phyloP scores from a whole-genome alignment of 2,113 vertebrate species.

The Phyllostomus discolor region DNA sequence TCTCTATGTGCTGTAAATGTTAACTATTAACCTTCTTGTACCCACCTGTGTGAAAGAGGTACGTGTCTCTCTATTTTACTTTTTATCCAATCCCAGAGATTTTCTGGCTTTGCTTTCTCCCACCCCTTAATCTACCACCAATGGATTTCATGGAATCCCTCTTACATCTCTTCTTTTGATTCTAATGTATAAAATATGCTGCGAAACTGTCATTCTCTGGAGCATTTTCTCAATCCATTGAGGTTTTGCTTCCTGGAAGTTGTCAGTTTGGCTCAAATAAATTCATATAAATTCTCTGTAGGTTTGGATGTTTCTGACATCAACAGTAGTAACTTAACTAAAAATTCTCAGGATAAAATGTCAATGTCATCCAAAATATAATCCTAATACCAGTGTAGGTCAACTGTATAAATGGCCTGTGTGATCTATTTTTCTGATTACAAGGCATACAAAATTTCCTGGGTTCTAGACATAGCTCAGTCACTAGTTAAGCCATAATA shows the following conservation, averaged over 20 bases:
- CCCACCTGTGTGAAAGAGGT: not conserved
- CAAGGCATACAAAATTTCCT: not conserved
- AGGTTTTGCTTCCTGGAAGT: not conserved
- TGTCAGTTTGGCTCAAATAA: not conserved
- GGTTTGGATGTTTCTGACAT: not conserved
- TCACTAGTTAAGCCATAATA: not conserved
- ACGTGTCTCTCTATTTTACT: not conserved
- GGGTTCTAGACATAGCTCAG: not conserved
- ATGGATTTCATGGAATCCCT: not conserved
- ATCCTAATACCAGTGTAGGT: not conserved
- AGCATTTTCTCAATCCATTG: not conserved
- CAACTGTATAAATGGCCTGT: not conserved
- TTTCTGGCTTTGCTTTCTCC: not conserved
- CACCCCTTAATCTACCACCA: not conserved
- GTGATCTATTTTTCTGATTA: not conserved
- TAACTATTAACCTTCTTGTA: not conserved
- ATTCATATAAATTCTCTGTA: not conserved
- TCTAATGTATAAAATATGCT: not conserved
- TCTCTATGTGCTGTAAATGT: not conserved
- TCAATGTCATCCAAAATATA: not conserved
- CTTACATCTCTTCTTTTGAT: not conserved
- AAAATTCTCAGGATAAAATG: conserved; percentile 21
- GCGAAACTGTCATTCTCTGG: not conserved
- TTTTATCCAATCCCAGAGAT: not conserved
- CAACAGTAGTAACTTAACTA: not conserved